A percentile compares a stretch with the other conserved stretches of the same genome.
Conservation (phyloP, 1,140 invertebrate genomes). For the Drosophila parvula region DNA sequence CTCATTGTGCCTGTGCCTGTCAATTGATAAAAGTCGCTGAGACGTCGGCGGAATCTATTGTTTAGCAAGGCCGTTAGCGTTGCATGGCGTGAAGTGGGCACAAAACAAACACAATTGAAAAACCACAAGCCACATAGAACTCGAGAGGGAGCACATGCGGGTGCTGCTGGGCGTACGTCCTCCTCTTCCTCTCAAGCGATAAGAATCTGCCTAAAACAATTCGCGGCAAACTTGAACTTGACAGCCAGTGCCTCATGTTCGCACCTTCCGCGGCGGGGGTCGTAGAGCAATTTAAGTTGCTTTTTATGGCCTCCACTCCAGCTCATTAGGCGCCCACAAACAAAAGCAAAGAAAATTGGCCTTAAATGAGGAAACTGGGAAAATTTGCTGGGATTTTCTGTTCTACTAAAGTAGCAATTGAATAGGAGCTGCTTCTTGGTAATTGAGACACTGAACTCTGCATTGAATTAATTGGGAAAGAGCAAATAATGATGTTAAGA, state of each 20-base stretch:
- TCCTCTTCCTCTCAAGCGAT: slow-evolving; percentile 43
- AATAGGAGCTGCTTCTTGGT: slow-evolving; percentile 5
- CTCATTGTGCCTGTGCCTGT: slow-evolving; percentile 62
- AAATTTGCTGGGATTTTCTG: slow-evolving; percentile 3
- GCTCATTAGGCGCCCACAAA: slow-evolving; percentile 45
- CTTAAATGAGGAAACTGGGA: slow-evolving; percentile 25
- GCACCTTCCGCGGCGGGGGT: slow-evolving; percentile 46
- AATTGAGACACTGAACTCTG: slow-evolving; percentile 34
- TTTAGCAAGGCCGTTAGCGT: slow-evolving; percentile 81
- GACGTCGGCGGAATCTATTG: slow-evolving; percentile 68
- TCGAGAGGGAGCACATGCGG: slow-evolving; percentile 15
- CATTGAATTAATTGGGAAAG: neutral
- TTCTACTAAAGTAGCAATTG: slow-evolving; percentile 5
- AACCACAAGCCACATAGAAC: slow-evolving; percentile 35
- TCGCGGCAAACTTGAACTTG: slow-evolving; percentile 75
- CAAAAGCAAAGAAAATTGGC: slow-evolving; percentile 32
- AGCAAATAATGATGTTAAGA: neutral
- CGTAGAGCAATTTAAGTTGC: slow-evolving; percentile 40
- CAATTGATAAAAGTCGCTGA: slow-evolving; percentile 75
- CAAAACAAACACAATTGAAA: slow-evolving; percentile 55
- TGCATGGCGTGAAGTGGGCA: slow-evolving; percentile 74
- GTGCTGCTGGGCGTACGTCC: neutral
- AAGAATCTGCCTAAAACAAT: slow-evolving; percentile 72
- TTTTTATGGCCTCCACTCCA: slow-evolving; percentile 37
- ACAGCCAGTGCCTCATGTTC: slow-evolving; percentile 62